phyloP scores from a whole-genome alignment of 37 sponge, comb jelly and placozoan genomes.

The Agelas oroides region DNA sequence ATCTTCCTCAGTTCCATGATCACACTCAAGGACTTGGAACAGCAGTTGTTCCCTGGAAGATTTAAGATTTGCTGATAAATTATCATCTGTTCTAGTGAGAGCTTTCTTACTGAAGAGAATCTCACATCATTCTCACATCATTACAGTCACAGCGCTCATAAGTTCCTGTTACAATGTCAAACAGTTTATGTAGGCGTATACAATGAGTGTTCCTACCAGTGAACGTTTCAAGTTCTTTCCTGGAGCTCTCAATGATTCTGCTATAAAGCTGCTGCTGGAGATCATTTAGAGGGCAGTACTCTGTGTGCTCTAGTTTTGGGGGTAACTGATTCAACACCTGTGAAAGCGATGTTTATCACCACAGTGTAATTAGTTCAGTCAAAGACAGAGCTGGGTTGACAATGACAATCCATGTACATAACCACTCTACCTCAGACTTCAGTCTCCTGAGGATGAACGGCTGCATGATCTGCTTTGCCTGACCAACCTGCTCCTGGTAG shows the following conservation, averaged over 20 bases:
- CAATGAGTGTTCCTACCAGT: background rate
- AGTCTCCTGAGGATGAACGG: slow-evolving; percentile 66
- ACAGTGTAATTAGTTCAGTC: background rate
- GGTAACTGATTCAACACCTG: slow-evolving; percentile 57
- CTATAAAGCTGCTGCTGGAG: slow-evolving; percentile 40
- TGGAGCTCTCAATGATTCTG: background rate
- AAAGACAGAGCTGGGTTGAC: background rate
- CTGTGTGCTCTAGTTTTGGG: slow-evolving; percentile 21
- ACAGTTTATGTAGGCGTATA: too few species aligned
- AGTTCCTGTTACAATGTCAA: too few species aligned
- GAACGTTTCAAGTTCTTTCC: background rate
- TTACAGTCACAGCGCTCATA: background rate
- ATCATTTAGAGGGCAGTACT: slow-evolving; percentile 29
- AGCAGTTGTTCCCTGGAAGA: background rate
- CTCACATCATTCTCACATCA: background rate
- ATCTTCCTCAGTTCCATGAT: slow-evolving; percentile 57
- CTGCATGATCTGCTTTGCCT: slow-evolving; percentile 66
- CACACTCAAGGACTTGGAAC: slow-evolving; percentile 18
- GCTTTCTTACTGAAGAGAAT: background rate
- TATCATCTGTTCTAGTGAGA: background rate
- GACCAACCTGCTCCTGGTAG: slow-evolving; percentile 40
- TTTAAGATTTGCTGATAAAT: background rate
- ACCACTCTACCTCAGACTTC: slow-evolving; percentile 41
- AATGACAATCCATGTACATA: too few species aligned
- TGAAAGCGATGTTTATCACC: background rate